These are phyloP conservation scores for Scylla paramamosain DNA, from an alignment of 1,140 invertebrate species.

Conservation along the genomic window DNA sequence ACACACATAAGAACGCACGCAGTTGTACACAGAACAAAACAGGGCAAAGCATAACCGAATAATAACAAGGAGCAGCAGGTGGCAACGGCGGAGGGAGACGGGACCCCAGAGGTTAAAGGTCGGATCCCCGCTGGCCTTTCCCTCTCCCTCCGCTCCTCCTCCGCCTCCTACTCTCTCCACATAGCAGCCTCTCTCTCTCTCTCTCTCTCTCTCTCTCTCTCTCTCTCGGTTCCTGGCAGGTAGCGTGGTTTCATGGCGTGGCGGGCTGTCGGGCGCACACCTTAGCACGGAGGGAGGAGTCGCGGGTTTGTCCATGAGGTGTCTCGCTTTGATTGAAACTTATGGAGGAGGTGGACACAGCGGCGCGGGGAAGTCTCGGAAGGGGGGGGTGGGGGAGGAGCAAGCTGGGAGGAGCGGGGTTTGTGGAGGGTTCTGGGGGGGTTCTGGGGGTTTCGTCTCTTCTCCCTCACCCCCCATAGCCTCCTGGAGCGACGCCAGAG, in stretches of 20 bases:
- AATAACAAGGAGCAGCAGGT: constrained; percentile 62
- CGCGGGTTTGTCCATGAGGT: constrained; percentile 61
- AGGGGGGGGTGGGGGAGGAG: too few relatives aligned
- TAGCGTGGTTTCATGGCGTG: constrained; percentile 48
- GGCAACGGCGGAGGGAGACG: constrained; percentile 58
- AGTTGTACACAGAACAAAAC: not conserved
- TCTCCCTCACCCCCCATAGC: not conserved
- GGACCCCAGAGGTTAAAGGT: constrained; percentile 60
- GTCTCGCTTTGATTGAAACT: constrained; percentile 63
- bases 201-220: constrained; percentile 15
- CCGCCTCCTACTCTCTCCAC: not conserved
- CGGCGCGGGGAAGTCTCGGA: constrained; percentile 38
- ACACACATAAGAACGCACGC: constrained; percentile 36
- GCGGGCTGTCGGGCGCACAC: constrained; percentile 41
- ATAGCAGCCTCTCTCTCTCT: not conserved
- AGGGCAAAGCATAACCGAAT: constrained; percentile 36
- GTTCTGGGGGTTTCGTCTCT: not conserved
- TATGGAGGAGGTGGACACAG: constrained; percentile 38
- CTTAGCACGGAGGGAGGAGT: constrained; percentile 31
- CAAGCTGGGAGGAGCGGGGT: not conserved
- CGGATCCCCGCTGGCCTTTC: constrained; percentile 62
- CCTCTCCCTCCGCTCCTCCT: constrained; percentile 24
- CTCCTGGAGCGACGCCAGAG: not conserved
- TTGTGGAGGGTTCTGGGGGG: not conserved
- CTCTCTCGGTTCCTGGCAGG: constrained; percentile 38